Evolutionary conservation across 2,888 invertebrate genomes (phyloP).

Genomic region (Lumbricus terrestris): DNA sequence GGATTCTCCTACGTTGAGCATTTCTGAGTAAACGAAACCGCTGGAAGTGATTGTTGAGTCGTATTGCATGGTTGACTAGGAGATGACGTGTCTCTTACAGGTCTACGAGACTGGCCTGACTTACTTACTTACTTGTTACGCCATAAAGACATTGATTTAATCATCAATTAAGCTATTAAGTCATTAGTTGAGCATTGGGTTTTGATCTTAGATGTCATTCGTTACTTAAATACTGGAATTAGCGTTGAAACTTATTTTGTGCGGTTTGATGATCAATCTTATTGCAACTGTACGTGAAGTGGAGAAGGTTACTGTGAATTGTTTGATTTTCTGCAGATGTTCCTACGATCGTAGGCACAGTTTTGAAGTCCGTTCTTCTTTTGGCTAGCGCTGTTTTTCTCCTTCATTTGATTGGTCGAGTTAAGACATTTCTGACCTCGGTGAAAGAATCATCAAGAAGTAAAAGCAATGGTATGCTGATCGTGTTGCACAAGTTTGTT

Average conservation of each 20-base stretch:
- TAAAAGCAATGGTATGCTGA: neutral
- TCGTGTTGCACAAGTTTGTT: too few species aligned
- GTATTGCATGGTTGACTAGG: neutral
- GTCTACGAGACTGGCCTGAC: neutral
- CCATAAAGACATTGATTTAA: neutral
- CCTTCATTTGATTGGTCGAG: neutral
- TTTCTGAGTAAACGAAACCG: neutral
- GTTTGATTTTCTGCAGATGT: neutral
- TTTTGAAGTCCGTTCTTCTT: neutral
- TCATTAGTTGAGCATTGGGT: neutral
- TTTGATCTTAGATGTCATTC: neutral
- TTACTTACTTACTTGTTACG: neutral
- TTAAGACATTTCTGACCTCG: neutral
- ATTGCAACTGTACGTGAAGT: neutral
- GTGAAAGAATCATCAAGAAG: neutral
- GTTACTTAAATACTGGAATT: neutral
- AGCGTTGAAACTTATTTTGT: neutral
- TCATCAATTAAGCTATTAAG: neutral
- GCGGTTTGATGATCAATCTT: neutral
- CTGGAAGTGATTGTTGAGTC: neutral
- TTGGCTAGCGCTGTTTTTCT: neutral
- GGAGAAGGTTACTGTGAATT: neutral
- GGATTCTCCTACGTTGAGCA: neutral
- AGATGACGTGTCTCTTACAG: too few species aligned
- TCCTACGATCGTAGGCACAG: neutral